phyloP scores from a whole-genome alignment of 2,797 vertebrate genomes.

The Enteromius radiatus region DNA sequence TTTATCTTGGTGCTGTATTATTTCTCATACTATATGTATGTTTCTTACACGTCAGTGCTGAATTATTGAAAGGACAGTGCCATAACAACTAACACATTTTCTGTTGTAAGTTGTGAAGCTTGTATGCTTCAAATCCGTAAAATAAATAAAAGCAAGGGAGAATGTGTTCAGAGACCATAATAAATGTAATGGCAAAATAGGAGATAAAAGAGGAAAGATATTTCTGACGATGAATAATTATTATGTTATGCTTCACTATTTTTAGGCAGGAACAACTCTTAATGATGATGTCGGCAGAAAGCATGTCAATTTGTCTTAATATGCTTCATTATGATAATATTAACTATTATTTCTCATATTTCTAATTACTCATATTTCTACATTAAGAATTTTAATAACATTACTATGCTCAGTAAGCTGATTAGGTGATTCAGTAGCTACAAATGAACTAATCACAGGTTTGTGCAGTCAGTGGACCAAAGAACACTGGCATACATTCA shows the following conservation, averaged over 20 bases:
- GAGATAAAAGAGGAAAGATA: background rate
- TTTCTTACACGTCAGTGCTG: background rate
- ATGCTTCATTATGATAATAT: background rate
- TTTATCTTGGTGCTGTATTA: background rate
- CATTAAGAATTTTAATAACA: background rate
- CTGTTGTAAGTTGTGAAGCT: background rate
- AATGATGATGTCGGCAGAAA: background rate
- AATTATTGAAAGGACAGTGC: background rate
- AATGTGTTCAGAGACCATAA: background rate
- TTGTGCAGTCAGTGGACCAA: background rate
- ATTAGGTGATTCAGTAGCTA: background rate
- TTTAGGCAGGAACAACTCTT: background rate
- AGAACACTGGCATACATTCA: background rate
- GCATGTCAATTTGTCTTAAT: constrained; percentile 13
- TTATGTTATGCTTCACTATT: background rate
- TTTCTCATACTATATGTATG: background rate
- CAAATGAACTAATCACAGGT: background rate
- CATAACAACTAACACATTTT: background rate
- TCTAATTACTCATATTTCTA: background rate
- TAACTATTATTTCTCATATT: background rate
- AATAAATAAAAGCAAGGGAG: background rate
- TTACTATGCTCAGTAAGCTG: background rate
- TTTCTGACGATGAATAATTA: background rate
- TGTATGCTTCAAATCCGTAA: background rate
- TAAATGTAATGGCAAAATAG: background rate